Conservation (phyloP, 1,140 invertebrate species). For the Pseudachorutes palmiensis region DNA sequence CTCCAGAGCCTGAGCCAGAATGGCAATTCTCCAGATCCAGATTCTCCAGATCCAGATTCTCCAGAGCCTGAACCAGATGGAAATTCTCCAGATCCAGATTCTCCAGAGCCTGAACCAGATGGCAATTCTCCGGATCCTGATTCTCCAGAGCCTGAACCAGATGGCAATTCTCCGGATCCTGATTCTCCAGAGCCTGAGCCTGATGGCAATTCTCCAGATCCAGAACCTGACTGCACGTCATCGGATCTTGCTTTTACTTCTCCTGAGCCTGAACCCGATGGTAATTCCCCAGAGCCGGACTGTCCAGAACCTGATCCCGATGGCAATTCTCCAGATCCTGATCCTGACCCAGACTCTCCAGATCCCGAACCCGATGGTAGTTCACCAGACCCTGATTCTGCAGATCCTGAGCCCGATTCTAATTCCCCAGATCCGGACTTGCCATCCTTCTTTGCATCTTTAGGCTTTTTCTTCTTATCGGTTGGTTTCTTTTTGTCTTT, state of each 20-base stretch:
- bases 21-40: background rate
- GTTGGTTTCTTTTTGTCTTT: slow-evolving; percentile 13
- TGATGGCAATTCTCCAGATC: slow-evolving; percentile 5
- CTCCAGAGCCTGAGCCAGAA: slow-evolving; percentile 17
- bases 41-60: background rate
- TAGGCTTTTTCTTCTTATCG: no score
- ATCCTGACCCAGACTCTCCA: slow-evolving; percentile 2
- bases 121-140: background rate
- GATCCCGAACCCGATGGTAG: slow-evolving; percentile 19
- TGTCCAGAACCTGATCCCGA: slow-evolving; percentile 16
- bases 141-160: background rate
- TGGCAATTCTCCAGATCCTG: slow-evolving; percentile 6
- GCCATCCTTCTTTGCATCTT: no score
- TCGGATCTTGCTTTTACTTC: background rate
- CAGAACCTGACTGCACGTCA: slow-evolving; percentile 12
- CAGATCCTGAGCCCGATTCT: slow-evolving; percentile 16
- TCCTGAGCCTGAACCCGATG: slow-evolving; percentile 16
- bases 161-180: background rate
- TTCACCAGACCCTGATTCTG: slow-evolving; percentile 11
- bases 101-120: slow-evolving; percentile 6
- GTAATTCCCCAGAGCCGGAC: slow-evolving; percentile 17
- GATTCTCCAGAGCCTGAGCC: slow-evolving; percentile 6
- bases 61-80: slow-evolving; percentile 19
- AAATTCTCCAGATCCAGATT: background rate
- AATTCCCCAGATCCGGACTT: no score